A percentile compares a stretch with the other conserved stretches of the same genome.
phyloP scores from a whole-genome alignment of 2,113 vertebrate species.

The Clarias gariepinus region DNA sequence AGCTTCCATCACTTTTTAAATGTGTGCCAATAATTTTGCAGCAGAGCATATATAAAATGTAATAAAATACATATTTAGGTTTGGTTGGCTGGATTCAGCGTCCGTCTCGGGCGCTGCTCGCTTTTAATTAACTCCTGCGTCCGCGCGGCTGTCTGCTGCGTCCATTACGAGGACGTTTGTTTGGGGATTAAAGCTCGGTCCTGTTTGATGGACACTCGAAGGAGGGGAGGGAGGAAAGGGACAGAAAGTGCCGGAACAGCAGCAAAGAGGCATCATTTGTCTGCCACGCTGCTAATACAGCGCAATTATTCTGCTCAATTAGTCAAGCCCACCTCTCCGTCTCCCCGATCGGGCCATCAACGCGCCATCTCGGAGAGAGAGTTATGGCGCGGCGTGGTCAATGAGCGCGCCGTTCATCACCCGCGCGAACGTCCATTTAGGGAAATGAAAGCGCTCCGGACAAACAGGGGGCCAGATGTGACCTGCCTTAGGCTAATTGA shows the following conservation, averaged over 20 bases:
- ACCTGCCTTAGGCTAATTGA: constrained; percentile 83
- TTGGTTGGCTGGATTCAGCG: constrained; percentile 53
- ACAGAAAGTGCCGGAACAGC: constrained; percentile 76
- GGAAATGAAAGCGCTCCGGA: constrained; percentile 83
- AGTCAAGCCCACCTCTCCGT: constrained; percentile 66
- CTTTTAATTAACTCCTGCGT: constrained; percentile 68
- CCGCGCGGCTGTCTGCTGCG: constrained; percentile 55
- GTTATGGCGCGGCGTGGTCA: constrained; percentile 83
- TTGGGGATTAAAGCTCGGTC: constrained; percentile 77
- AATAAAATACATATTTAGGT: too few species aligned
- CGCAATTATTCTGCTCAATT: constrained; percentile 79
- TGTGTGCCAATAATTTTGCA: background rate
- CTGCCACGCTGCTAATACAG: constrained; percentile 58
- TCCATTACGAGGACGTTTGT: constrained; percentile 74
- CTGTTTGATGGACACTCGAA: constrained; percentile 43
- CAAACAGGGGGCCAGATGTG: constrained; percentile 86
- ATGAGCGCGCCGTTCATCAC: constrained; percentile 84
- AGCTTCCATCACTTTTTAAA: background rate
- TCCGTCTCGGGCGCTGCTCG: constrained; percentile 45
- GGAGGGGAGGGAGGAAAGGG: background rate
- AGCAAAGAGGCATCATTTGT: constrained; percentile 76
- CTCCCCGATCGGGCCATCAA: constrained; percentile 69
- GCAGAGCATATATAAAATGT: background rate
- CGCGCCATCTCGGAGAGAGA: constrained; percentile 82
- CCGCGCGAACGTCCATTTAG: constrained; percentile 79